A percentile compares a stretch with the other conserved stretches of the same genome.
Conservation (phyloP, 1,140 invertebrate species). For the Pseudachorutes palmiensis region DNA sequence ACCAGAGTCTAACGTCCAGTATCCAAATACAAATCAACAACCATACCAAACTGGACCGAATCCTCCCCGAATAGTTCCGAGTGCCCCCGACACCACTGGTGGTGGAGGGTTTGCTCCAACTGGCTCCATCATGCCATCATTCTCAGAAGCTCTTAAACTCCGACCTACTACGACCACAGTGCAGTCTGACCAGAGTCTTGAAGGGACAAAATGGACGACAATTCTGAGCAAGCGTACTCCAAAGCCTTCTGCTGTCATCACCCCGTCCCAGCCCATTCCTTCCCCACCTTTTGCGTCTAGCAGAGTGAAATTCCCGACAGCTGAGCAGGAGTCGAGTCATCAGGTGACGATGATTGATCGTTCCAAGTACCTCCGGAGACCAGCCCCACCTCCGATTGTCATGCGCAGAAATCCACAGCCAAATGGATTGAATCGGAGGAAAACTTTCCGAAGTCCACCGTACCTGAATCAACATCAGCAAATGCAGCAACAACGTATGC, state of each 20-base stretch:
- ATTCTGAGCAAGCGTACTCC: neutral
- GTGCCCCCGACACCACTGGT: neutral
- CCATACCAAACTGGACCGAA: neutral
- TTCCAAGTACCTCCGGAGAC: slow-evolving; percentile 27
- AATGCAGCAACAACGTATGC: slow-evolving; percentile 17
- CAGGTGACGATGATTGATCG: slow-evolving; percentile 23
- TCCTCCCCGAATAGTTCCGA: neutral
- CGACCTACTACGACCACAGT: neutral
- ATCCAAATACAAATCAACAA: neutral
- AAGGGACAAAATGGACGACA: neutral
- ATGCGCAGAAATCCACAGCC: slow-evolving; percentile 29
- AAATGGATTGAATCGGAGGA: neutral
- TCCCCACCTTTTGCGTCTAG: neutral
- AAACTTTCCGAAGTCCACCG: slow-evolving; percentile 22
- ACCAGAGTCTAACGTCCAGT: neutral
- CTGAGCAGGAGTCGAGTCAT: slow-evolving; percentile 5
- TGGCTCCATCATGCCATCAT: neutral
- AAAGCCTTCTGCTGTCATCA: neutral
- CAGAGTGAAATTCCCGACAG: slow-evolving; percentile 20
- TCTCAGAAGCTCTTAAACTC: neutral
- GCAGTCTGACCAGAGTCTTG: neutral
- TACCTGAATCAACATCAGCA: slow-evolving; percentile 27
- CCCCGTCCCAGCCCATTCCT: slow-evolving; percentile 13
- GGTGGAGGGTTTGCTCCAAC: neutral
- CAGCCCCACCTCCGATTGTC: slow-evolving; percentile 30